Percentiles rank a stretch among this genome's conserved stretches.
Conservation (phyloP, 30 jellyfish, hydroid and myxozoan genomes). For the Aurelia aurita region DNA sequence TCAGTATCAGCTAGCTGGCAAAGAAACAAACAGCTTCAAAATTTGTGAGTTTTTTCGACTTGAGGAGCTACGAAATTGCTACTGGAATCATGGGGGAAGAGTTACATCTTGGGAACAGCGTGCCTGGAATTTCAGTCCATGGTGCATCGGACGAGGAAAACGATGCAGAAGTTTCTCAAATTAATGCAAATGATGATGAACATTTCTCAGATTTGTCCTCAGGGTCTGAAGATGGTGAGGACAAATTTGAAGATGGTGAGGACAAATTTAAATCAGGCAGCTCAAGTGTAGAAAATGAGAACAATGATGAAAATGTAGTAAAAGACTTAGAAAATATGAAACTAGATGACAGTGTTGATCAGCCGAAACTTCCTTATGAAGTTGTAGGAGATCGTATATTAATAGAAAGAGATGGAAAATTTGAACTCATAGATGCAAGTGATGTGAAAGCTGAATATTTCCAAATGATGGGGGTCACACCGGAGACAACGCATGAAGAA, state of each 20-base stretch:
- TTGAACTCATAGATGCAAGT: constrained; percentile 86
- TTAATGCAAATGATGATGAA: background rate
- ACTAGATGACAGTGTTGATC: constrained; percentile 31
- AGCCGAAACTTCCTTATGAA: constrained; percentile 6
- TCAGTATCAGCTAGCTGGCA: background rate
- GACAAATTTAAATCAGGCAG: background rate
- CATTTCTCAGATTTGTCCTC: background rate
- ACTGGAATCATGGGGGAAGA: too few species aligned
- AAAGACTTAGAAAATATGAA: constrained; percentile 17
- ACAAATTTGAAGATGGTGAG: background rate
- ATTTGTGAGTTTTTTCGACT: too few species aligned
- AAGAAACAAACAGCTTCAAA: background rate
- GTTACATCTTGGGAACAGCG: background rate
- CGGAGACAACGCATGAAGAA: background rate
- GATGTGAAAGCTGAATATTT: constrained; percentile 83
- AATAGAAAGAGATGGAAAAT: constrained; percentile 93
- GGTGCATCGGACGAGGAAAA: constrained; percentile 50
- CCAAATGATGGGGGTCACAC: constrained; percentile 50
- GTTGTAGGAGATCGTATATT: constrained; percentile 72
- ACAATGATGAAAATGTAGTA: constrained; percentile 4
- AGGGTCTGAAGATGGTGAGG: background rate
- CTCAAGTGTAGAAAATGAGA: background rate
- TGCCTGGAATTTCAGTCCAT: constrained; percentile 70
- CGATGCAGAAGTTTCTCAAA: background rate
- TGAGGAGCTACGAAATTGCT: too few species aligned